Evolutionary conservation across 2,888 invertebrate genomes (phyloP).

Genomic region (Celastrina argiolus): DNA sequence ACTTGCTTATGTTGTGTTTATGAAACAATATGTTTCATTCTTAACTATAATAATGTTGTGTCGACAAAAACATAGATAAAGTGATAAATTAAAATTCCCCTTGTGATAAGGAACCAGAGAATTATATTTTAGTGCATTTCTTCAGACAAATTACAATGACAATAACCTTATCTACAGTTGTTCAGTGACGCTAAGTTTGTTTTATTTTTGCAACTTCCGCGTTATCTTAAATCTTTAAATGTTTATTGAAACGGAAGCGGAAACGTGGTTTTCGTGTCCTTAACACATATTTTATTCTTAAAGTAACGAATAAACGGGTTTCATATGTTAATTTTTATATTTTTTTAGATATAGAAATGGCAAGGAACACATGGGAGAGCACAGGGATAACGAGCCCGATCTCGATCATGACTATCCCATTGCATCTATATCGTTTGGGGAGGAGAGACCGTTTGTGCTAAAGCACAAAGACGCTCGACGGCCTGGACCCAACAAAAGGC

Average conservation of each 20-base stretch:
- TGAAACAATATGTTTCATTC: too few species aligned
- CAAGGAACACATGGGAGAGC: constrained; percentile 83
- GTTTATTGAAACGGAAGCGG: not conserved
- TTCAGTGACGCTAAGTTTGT: not conserved
- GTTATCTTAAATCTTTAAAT: not conserved
- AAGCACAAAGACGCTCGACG: constrained; percentile 78
- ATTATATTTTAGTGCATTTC: not conserved
- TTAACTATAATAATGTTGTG: too few species aligned
- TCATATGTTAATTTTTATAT: constrained; percentile 13
- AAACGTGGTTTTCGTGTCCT: not conserved
- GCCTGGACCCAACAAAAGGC: constrained; percentile 60
- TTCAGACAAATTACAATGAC: not conserved
- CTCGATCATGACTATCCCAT: constrained; percentile 79
- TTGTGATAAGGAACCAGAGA: not conserved
- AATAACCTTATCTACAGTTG: not conserved
- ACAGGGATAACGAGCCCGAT: constrained; percentile 83
- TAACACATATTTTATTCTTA: not conserved
- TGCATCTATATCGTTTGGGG: constrained; percentile 83
- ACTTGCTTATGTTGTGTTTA: constrained; percentile 2
- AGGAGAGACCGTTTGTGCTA: constrained; percentile 80
- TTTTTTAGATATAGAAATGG: constrained; percentile 80
- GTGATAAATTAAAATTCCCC: too few species aligned
- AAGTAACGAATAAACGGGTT: too few species aligned
- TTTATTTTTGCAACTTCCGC: constrained; percentile 2
- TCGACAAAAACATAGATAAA: too few species aligned